Evolutionary conservation across 1,140 invertebrate genomes (phyloP).

Genomic region (Dermatophagoides farinae): DNA sequence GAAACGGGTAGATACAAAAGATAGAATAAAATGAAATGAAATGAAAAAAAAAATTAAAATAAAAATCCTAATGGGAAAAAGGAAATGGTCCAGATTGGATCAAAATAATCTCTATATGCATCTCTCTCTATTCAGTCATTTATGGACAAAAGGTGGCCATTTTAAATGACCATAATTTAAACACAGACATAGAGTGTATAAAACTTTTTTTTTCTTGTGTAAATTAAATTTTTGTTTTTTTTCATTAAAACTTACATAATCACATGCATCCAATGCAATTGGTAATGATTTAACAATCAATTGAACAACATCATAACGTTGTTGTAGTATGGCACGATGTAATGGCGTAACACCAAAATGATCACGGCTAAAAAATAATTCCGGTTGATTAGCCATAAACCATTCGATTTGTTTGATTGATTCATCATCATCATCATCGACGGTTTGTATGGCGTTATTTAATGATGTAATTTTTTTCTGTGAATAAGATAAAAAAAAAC

Average conservation of each 20-base stretch:
- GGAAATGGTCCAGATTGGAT: too few species aligned
- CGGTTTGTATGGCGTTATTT: conserved; percentile 29
- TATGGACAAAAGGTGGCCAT: too few species aligned
- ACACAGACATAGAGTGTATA: too few species aligned
- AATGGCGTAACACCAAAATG: conserved; percentile 46
- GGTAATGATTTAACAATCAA: conserved; percentile 54
- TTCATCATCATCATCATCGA: conserved; percentile 12
- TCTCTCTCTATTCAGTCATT: too few species aligned
- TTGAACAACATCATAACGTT: conserved; percentile 44
- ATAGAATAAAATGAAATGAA: too few species aligned
- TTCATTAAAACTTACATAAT: conserved; percentile 18
- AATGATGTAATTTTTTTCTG: conserved; percentile 60
- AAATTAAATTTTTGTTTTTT: too few species aligned
- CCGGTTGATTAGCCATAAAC: conserved; percentile 37
- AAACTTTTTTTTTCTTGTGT: too few species aligned
- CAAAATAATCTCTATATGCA: too few species aligned
- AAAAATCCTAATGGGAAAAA: too few species aligned
- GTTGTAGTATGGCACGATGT: conserved; percentile 56
- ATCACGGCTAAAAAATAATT: conserved; percentile 40
- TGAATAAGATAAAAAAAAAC: conserved; percentile 17
- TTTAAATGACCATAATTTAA: too few species aligned
- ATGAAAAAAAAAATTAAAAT: too few species aligned
- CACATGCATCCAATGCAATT: conserved; percentile 18
- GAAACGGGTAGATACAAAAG: too few species aligned
- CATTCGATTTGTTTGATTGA: conserved; percentile 17